A percentile compares a stretch with the other conserved stretches of the same genome.
These are phyloP conservation scores for Nematostella vectensis DNA, from an alignment of 92 coral and sea anemone species.

Conservation along the genomic window DNA sequence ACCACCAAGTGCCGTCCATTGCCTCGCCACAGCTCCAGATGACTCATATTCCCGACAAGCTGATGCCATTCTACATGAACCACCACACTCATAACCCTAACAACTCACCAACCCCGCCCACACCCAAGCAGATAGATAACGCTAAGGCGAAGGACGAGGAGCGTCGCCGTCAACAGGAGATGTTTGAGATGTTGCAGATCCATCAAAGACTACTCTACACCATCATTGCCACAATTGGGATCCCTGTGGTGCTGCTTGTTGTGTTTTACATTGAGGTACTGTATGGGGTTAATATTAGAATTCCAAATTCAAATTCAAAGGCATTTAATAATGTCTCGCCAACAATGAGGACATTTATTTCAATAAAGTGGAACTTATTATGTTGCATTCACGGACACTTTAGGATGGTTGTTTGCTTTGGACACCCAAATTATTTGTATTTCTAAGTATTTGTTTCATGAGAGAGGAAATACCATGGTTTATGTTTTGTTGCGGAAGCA, in stretches of 20 bases:
- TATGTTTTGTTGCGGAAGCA: too few species aligned
- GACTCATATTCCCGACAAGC: slow-evolving; percentile 65
- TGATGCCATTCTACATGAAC: slow-evolving; percentile 83
- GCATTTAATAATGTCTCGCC: too few species aligned
- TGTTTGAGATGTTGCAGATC: slow-evolving; percentile 93
- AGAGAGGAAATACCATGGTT: too few species aligned
- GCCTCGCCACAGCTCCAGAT: slow-evolving; percentile 74
- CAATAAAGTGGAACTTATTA: too few species aligned
- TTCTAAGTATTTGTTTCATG: too few species aligned
- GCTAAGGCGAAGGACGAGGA: slow-evolving; percentile 63
- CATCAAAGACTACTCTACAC: slow-evolving; percentile 88
- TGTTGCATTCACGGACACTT: too few species aligned
- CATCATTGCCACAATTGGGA: slow-evolving; percentile 96
- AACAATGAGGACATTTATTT: too few species aligned
- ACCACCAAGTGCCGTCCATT: slow-evolving; percentile 79
- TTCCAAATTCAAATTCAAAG: too few species aligned
- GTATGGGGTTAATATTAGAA: too few species aligned
- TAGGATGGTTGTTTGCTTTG: too few species aligned
- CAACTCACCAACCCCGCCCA: slow-evolving; percentile 12
- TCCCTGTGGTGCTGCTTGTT: slow-evolving; percentile 84
- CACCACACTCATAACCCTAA: slow-evolving; percentile 43
- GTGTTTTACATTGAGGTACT: slow-evolving; percentile 86
- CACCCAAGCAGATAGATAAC: slow-evolving; percentile 58
- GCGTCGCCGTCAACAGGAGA: slow-evolving; percentile 75
- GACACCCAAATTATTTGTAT: too few species aligned